Percentiles rank a stretch among this genome's conserved stretches.
phyloP scores from a whole-genome alignment of 2,113 vertebrate species.

The Lycocorax pyrrhopterus region DNA sequence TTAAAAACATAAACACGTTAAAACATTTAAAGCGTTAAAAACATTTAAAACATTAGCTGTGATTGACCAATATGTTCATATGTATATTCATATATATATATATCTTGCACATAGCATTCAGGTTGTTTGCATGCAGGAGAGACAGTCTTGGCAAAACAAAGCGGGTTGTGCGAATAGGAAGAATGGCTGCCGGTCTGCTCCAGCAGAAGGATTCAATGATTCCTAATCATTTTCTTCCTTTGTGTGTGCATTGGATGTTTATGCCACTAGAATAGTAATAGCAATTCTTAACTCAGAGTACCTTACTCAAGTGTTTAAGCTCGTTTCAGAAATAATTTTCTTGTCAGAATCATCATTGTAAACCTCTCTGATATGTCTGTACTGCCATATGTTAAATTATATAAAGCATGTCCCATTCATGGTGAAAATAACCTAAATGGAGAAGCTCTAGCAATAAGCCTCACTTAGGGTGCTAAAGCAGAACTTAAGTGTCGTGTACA shows the following conservation, averaged over 20 bases:
- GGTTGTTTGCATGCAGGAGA: not conserved
- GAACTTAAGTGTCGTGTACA: not conserved
- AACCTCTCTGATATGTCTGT: not conserved
- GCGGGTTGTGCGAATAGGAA: accelerated
- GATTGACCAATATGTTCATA: not conserved
- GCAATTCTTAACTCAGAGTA: not conserved
- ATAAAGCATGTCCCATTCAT: not conserved
- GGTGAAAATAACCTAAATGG: not conserved
- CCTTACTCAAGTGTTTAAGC: constrained; percentile 2
- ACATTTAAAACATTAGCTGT: not conserved
- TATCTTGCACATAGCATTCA: not conserved
- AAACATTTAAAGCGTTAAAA: too few species aligned
- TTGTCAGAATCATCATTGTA: not conserved
- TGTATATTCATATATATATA: not conserved
- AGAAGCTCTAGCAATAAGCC: not conserved
- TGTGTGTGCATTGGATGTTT: not conserved
- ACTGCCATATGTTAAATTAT: not conserved
- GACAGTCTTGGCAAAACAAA: not conserved
- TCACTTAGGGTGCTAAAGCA: not conserved
- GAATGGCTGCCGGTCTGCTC: not conserved
- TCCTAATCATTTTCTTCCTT: not conserved
- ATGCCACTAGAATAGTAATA: not conserved
- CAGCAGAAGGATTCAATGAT: not conserved
- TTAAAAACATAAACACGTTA: not conserved
- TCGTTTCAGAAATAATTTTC: constrained; percentile 30